phyloP scores from a whole-genome alignment of 2,888 invertebrate genomes.

The Muscina levida region DNA sequence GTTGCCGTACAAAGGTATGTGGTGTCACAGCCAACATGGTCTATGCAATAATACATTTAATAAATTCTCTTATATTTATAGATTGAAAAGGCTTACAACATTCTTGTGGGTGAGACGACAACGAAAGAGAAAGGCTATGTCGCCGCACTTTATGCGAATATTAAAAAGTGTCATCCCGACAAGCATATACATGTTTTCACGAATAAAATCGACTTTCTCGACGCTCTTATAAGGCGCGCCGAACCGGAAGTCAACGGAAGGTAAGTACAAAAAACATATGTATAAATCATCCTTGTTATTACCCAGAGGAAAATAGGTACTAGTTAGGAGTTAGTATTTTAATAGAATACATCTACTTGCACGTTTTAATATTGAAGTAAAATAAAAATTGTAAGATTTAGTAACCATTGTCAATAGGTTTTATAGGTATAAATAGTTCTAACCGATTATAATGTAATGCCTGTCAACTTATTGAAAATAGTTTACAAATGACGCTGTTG shows the following conservation, averaged over 20 bases:
- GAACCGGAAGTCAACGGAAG: constrained; percentile 94
- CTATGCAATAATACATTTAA: neutral
- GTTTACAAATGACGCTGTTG: too few species aligned
- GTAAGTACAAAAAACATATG: too few species aligned
- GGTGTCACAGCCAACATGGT: neutral
- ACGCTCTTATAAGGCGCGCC: constrained; percentile 91
- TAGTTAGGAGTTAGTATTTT: too few species aligned
- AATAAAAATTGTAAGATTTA: neutral
- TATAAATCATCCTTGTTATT: too few species aligned
- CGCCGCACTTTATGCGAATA: constrained; percentile 91
- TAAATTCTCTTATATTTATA: constrained; percentile 72
- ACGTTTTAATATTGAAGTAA: too few species aligned
- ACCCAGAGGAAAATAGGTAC: too few species aligned
- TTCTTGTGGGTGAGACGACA: constrained; percentile 92
- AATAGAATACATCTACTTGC: too few species aligned
- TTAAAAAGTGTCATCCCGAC: constrained; percentile 91
- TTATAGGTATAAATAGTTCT: too few species aligned
- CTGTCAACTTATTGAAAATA: too few species aligned
- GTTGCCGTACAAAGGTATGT: constrained; percentile 93
- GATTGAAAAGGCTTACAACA: constrained; percentile 89
- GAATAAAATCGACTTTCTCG: constrained; percentile 91
- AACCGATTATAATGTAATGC: too few species aligned
- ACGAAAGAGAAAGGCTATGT: constrained; percentile 94
- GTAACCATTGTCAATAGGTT: neutral
- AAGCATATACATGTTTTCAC: constrained; percentile 93